Evolutionary conservation across 2,797 vertebrate species (phyloP).

Genomic region (Gadopsis bispinosus): DNA sequence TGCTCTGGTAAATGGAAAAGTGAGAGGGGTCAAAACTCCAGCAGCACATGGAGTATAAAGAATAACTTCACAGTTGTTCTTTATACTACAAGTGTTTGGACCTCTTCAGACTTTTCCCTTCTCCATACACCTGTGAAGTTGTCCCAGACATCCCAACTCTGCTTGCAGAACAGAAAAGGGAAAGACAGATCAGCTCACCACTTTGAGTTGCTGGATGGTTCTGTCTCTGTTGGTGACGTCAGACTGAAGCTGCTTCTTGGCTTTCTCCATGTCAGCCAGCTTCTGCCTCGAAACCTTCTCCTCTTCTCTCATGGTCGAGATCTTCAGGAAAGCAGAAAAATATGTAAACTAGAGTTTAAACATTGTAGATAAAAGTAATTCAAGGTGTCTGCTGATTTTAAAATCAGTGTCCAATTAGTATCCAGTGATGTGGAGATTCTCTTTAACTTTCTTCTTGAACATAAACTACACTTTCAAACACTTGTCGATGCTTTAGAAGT

Average conservation of each 20-base stretch:
- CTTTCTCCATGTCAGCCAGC: conserved; percentile 76
- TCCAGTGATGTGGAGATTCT: not conserved
- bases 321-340: conserved; percentile 59
- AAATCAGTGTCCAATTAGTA: not conserved
- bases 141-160: no score
- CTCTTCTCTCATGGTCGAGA: conserved; percentile 80
- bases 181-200: conserved; percentile 33
- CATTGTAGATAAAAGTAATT: not conserved
- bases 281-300: conserved; percentile 78
- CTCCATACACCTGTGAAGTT: no score
- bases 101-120: no score
- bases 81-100: no score
- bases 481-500: no score
- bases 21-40: not conserved
- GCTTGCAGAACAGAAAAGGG: not conserved
- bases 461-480: not conserved
- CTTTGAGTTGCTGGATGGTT: conserved; percentile 79
- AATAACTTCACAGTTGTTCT: no score
- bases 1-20: not conserved
- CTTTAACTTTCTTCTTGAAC: not conserved
- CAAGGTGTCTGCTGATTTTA: not conserved
- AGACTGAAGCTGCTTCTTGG: conserved; percentile 78
- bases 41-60: no score
- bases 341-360: not conserved
- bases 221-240: conserved; percentile 78